Conservation (phyloP, 2,113 vertebrate genomes). For the Clarias macrocephalus region DNA sequence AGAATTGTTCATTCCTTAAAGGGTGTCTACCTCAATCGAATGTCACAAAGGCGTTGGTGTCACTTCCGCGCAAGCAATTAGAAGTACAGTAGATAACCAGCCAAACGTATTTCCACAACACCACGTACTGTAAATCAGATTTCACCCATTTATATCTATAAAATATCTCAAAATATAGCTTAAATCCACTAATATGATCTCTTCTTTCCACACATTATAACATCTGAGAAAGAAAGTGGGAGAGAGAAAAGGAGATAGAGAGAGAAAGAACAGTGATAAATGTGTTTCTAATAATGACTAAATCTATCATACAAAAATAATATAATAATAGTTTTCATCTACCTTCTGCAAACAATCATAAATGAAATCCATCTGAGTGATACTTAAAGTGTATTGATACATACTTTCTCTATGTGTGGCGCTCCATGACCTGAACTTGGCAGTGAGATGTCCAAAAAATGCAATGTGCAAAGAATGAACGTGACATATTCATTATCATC, state of each 20-base stretch:
- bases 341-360: conserved; percentile 29
- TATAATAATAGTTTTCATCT: conserved; percentile 37
- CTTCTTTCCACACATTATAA: conserved; percentile 44
- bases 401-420: neutral
- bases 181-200: conserved; percentile 44
- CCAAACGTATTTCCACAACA: conserved; percentile 44
- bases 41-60: neutral
- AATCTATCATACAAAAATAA: conserved; percentile 56
- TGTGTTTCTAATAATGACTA: conserved; percentile 39
- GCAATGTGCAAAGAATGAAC: neutral
- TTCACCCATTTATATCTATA: conserved; percentile 41
- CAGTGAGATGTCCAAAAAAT: conserved; percentile 27
- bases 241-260: conserved; percentile 18
- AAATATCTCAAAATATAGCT: conserved; percentile 50
- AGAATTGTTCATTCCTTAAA: neutral
- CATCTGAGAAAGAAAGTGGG: conserved; percentile 34
- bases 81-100: conserved; percentile 26
- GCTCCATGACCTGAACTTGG: conserved; percentile 30
- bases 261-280: conserved; percentile 39
- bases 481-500: conserved; percentile 11
- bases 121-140: conserved; percentile 42
- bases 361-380: conserved; percentile 26
- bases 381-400: conserved; percentile 16
- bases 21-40: neutral
- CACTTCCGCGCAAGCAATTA: conserved; percentile 29